Conservation (phyloP, 2,888 invertebrate genomes). For the Volucella bombylans region DNA sequence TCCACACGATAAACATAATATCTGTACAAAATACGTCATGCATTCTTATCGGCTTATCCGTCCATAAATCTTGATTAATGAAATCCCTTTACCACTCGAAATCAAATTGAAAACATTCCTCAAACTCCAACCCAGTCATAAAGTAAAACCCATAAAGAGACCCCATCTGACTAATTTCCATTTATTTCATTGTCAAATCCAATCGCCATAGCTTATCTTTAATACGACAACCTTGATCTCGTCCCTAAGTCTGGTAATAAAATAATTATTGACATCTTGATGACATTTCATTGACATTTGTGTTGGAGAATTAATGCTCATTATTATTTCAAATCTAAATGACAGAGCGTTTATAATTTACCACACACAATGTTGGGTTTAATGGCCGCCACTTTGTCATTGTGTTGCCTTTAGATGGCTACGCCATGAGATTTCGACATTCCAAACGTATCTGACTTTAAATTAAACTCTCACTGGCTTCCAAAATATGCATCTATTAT, state of each 20-base stretch:
- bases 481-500: conserved; percentile 58
- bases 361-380: conserved; percentile 17
- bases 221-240: conserved; percentile 33
- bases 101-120: too few relatives aligned
- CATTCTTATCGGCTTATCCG: too few relatives aligned
- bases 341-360: conserved; percentile 28
- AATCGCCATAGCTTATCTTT: conserved; percentile 36
- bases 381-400: not conserved
- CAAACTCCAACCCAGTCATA: not conserved
- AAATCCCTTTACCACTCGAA: too few relatives aligned
- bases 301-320: conserved; percentile 27
- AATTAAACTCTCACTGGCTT: conserved; percentile 26
- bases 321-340: conserved; percentile 32
- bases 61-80: too few relatives aligned
- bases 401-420: not conserved
- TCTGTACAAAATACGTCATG: too few relatives aligned
- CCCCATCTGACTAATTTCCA: conserved; percentile 16
- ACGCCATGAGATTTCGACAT: conserved; percentile 36
- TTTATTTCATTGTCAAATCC: conserved; percentile 34
- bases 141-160: conserved; percentile 6
- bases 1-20: too few relatives aligned
- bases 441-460: conserved; percentile 34
- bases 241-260: conserved; percentile 17
- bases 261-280: conserved; percentile 40
- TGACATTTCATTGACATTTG: conserved; percentile 55